Percentiles rank a stretch among this genome's conserved stretches.
Evolutionary conservation across 2,888 invertebrate genomes (phyloP).

Genomic region (Empis livida): DNA sequence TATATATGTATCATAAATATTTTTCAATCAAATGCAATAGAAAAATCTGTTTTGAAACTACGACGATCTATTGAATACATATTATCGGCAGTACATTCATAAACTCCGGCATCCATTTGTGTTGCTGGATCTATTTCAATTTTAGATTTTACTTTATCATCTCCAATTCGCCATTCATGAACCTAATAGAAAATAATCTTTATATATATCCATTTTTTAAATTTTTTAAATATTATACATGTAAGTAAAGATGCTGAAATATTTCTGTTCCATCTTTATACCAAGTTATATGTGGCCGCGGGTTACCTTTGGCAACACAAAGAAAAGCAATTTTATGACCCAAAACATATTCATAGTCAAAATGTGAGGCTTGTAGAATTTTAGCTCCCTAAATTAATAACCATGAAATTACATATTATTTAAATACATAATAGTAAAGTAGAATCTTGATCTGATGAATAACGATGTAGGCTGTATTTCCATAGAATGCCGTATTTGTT

Average conservation of each 20-base stretch:
- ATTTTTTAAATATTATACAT: constrained; percentile 41
- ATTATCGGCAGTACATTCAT: constrained; percentile 88
- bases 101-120: constrained; percentile 92
- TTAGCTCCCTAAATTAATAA: constrained; percentile 63
- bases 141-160: constrained; percentile 78
- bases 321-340: constrained; percentile 90
- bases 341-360: constrained; percentile 84
- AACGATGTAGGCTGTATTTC: too few relatives aligned
- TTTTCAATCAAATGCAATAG: constrained; percentile 75
- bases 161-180: constrained; percentile 77
- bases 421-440: too few relatives aligned
- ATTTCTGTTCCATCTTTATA: constrained; percentile 91
- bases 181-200: constrained; percentile 42
- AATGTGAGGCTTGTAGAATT: constrained; percentile 77
- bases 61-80: constrained; percentile 85
- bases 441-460: too few relatives aligned
- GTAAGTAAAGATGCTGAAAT: constrained; percentile 75
- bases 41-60: constrained; percentile 87
- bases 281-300: constrained; percentile 88
- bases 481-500: too few relatives aligned
- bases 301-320: constrained; percentile 80
- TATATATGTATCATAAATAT: too few relatives aligned
- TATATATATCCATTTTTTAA: background rate
- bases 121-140: constrained; percentile 90
- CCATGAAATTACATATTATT: too few relatives aligned